A percentile compares a stretch with the other conserved stretches of the same genome.
Evolutionary conservation across 2,888 invertebrate species (phyloP).

Genomic region (Dione vanillae): DNA sequence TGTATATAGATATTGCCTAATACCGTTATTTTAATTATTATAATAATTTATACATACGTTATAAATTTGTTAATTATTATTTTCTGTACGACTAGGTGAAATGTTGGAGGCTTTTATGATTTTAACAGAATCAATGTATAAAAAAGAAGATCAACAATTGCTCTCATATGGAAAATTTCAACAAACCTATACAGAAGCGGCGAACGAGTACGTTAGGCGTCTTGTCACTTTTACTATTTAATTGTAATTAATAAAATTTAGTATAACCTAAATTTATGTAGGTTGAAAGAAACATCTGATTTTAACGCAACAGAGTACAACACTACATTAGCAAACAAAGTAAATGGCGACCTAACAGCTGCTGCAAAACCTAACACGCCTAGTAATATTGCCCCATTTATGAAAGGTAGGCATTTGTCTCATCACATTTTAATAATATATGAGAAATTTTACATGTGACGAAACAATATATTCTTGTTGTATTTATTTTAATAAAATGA

Average conservation of each 20-base stretch:
- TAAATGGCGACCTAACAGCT: conserved; percentile 56
- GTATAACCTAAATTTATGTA: conserved; percentile 40
- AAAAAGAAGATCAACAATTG: conserved; percentile 59
- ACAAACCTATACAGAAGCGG: conserved; percentile 62
- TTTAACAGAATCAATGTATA: conserved; percentile 64
- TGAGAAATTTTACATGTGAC: not conserved
- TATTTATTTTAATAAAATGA: no score
- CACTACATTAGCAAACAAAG: conserved; percentile 52
- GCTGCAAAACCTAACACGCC: conserved; percentile 59
- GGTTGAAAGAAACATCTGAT: conserved; percentile 60
- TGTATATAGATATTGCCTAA: no score
- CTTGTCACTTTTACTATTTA: not conserved
- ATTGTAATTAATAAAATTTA: not conserved
- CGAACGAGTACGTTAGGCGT: conserved; percentile 60
- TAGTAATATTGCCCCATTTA: conserved; percentile 52
- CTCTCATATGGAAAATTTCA: conserved; percentile 63
- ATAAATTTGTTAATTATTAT: not conserved
- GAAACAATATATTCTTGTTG: no score
- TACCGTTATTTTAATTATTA: conserved; percentile 10
- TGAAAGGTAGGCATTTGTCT: no score
- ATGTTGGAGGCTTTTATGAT: conserved; percentile 67
- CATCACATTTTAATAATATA: not conserved
- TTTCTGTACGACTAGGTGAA: conserved; percentile 54
- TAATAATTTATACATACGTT: not conserved
- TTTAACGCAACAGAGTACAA: conserved; percentile 62